A percentile compares a stretch with the other conserved stretches of the same genome.
Conservation (phyloP, 1,140 invertebrate genomes). For the Wiebesia pumilae region DNA sequence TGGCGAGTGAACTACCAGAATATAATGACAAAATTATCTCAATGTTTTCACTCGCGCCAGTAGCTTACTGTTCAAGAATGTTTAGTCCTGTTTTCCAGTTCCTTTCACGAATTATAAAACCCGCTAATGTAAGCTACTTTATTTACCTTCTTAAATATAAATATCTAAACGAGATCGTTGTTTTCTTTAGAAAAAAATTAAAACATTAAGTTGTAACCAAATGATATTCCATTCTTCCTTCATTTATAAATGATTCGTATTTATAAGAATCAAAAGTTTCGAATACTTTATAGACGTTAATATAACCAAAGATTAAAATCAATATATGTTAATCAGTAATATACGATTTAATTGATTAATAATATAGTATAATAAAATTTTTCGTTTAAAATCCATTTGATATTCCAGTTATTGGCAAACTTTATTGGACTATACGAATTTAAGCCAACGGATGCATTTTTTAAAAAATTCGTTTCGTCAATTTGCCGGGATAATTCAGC, state of each 20-base stretch:
- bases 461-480: constrained; percentile 65
- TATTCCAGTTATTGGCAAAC: constrained; percentile 44
- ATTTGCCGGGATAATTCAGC: constrained; percentile 73
- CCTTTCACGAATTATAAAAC: background rate
- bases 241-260: too few relatives aligned
- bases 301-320: too few relatives aligned
- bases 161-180: too few relatives aligned
- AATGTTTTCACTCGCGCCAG: constrained; percentile 76
- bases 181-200: too few relatives aligned
- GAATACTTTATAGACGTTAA: too few relatives aligned
- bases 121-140: constrained; percentile 41
- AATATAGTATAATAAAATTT: too few relatives aligned
- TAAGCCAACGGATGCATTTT: constrained; percentile 70
- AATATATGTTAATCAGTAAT: too few relatives aligned
- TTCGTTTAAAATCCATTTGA: background rate
- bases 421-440: constrained; percentile 76
- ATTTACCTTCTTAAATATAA: too few relatives aligned
- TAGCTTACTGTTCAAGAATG: constrained; percentile 64
- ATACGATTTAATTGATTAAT: too few relatives aligned
- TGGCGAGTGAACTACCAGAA: constrained; percentile 73
- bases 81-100: constrained; percentile 43
- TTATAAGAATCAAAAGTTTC: too few relatives aligned
- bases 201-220: too few relatives aligned
- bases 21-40: constrained; percentile 76
- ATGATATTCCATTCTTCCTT: too few relatives aligned